Conservation (phyloP, 2,888 invertebrate species). For the Philereme transversata region DNA sequence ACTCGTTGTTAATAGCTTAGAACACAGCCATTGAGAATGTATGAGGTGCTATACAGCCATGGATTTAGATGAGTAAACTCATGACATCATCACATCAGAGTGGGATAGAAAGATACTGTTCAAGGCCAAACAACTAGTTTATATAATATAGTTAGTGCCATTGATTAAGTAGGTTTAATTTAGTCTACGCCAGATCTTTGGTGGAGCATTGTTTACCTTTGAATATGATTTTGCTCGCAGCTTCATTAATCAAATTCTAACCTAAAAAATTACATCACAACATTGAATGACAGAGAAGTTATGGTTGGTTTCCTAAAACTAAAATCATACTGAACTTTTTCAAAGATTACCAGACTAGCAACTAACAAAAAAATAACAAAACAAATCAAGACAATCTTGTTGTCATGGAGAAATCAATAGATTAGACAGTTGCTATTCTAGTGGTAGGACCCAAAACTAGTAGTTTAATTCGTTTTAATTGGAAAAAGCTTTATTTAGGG, state of each 20-base stretch:
- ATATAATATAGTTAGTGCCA: conserved; percentile 22
- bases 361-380: conserved; percentile 36
- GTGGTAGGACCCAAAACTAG: conserved; percentile 26
- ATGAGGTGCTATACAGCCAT: conserved; percentile 19
- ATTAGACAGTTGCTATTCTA: conserved; percentile 43
- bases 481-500: conserved; percentile 30
- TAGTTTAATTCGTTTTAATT: conserved; percentile 38
- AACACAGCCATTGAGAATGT: conserved; percentile 10
- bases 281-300: conserved; percentile 11
- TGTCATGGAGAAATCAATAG: conserved; percentile 60
- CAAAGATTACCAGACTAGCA: conserved; percentile 30
- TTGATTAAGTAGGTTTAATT: conserved; percentile 31
- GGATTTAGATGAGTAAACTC: conserved; percentile 22
- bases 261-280: conserved; percentile 51
- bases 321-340: neutral
- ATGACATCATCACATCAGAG: conserved; percentile 60
- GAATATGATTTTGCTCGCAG: conserved; percentile 64
- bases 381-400: conserved; percentile 50
- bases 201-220: conserved; percentile 56
- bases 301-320: neutral
- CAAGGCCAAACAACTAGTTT: conserved; percentile 46
- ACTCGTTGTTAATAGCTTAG: no score
- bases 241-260: conserved; percentile 63
- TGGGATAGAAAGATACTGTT: conserved; percentile 45
- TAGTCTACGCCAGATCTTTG: conserved; percentile 19